Conservation (phyloP, 2,888 invertebrate genomes). For the Tiliacea aurago region DNA sequence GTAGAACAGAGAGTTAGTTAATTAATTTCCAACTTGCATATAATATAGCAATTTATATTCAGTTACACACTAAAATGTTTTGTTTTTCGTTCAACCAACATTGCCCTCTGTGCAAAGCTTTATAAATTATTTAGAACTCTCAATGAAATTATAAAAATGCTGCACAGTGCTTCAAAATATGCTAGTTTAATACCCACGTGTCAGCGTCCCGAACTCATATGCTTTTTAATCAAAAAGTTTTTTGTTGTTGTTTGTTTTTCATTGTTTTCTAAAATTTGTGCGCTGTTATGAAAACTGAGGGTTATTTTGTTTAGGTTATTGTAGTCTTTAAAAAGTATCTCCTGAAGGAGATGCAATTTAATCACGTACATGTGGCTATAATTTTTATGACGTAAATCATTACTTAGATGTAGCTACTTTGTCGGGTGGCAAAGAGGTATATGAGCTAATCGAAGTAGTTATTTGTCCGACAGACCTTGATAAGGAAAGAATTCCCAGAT, state of each 20-base stretch:
- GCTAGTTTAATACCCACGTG: constrained; percentile 46
- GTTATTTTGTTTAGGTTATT: not conserved
- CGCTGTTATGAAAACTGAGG: not conserved
- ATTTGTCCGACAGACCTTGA: not conserved
- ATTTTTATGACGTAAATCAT: not conserved
- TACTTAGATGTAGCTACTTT: not conserved
- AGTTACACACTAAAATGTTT: constrained; percentile 72
- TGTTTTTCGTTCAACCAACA: constrained; percentile 69
- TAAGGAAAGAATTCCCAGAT: not conserved
- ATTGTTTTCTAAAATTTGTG: constrained; percentile 9
- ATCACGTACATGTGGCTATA: not conserved
- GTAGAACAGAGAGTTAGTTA: constrained; percentile 64
- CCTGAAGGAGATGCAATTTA: not conserved
- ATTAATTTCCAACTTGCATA: constrained; percentile 78
- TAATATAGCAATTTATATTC: constrained; percentile 81
- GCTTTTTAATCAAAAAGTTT: constrained; percentile 47
- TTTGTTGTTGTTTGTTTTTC: constrained; percentile 36
- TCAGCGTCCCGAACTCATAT: constrained; percentile 44
- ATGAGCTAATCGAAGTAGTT: not conserved
- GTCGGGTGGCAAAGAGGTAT: not conserved
- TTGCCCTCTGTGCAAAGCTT: constrained; percentile 64
- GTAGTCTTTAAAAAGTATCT: not conserved
- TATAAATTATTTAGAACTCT: constrained; percentile 72
- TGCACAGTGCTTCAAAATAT: constrained; percentile 54
- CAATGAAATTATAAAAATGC: constrained; percentile 70